Percentiles rank a stretch among this genome's conserved stretches.
Evolutionary conservation across 2,888 invertebrate genomes (phyloP).

Genomic region (Tromatobia lineatoria): DNA sequence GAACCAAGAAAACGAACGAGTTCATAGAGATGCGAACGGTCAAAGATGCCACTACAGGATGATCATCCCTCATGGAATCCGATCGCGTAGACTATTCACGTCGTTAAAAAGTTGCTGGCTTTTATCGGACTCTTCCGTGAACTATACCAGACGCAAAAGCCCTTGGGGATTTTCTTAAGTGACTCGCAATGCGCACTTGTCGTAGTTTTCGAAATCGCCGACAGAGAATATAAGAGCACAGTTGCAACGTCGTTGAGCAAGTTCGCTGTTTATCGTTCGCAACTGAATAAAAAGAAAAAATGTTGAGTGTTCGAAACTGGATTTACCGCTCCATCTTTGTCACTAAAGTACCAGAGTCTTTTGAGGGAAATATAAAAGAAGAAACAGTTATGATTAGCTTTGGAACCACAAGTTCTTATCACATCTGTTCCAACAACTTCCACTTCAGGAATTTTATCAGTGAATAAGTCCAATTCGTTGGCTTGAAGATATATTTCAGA

Average conservation of each 20-base stretch:
- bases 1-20: neutral
- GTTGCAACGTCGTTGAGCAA: neutral
- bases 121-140: conserved; percentile 30
- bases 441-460: neutral
- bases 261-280: neutral
- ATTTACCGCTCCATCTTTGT: neutral
- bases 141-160: conserved; percentile 5
- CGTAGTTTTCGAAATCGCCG: neutral
- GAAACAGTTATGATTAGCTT: neutral
- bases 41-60: conserved; percentile 8
- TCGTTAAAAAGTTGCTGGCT: conserved; percentile 37
- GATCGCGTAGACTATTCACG: conserved; percentile 11
- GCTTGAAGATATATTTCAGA: neutral
- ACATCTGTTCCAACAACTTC: neutral
- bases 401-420: neutral
- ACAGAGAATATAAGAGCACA: neutral
- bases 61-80: neutral
- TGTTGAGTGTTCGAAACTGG: neutral
- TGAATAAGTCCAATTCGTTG: neutral
- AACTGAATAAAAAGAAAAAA: neutral
- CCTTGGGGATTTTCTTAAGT: neutral
- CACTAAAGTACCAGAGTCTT: neutral
- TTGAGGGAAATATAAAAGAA: neutral
- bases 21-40: conserved; percentile 15
- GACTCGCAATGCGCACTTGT: neutral